Percentiles rank a stretch among this genome's conserved stretches.
These are phyloP conservation scores for Trichonephila clavipes DNA, from an alignment of 1,140 invertebrate species.

Conservation along the genomic window DNA sequence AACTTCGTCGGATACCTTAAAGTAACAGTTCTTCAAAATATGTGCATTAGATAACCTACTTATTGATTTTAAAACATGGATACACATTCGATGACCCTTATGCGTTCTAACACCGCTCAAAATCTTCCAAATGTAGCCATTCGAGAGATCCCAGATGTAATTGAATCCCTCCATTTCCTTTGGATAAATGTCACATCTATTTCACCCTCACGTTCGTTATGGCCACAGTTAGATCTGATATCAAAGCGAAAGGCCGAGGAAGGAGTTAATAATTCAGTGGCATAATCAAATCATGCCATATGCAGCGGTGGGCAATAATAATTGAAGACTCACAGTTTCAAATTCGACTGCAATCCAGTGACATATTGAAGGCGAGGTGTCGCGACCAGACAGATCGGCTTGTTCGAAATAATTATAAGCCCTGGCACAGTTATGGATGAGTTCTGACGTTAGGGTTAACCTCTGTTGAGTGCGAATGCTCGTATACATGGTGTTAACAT, in stretches of 20 bases:
- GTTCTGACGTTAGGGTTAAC: constrained; percentile 60
- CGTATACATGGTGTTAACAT: not conserved
- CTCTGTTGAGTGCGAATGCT: not conserved
- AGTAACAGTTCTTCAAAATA: no score
- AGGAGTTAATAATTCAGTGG: constrained; percentile 65
- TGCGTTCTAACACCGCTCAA: not conserved
- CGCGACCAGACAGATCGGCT: constrained; percentile 13
- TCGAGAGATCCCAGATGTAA: not conserved
- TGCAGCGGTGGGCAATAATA: constrained; percentile 55
- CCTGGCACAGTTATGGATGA: constrained; percentile 47
- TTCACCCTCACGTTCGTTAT: constrained; percentile 18
- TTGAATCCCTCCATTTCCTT: constrained; percentile 43
- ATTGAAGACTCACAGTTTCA: constrained; percentile 66
- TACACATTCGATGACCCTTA: not conserved
- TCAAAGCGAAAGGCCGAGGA: constrained; percentile 36
- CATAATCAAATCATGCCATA: constrained; percentile 67
- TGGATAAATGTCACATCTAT: constrained; percentile 62
- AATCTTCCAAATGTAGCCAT: not conserved
- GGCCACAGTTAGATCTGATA: constrained; percentile 4
- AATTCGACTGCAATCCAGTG: constrained; percentile 27
- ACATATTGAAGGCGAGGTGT: constrained; percentile 57
- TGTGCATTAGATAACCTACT: no score
- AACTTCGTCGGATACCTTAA: no score
- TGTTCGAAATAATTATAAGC: constrained; percentile 64
- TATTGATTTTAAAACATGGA: not conserved